These are phyloP conservation scores for Centropus bengalensis DNA, from an alignment of 2,113 vertebrate genomes.

Conservation along the genomic window DNA sequence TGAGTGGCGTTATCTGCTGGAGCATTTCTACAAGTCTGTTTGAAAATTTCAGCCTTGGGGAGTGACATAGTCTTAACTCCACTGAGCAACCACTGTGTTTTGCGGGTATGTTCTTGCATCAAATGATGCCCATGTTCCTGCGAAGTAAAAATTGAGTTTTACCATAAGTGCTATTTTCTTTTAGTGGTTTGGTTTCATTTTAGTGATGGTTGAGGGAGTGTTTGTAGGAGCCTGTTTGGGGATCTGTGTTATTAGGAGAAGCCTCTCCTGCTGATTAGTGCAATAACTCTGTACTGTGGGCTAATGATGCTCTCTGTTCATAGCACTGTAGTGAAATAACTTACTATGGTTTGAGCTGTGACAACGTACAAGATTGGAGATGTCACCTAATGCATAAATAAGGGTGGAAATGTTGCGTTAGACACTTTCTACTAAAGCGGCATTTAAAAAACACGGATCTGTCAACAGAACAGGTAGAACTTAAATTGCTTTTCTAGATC, in stretches of 20 bases:
- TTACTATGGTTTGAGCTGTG: conserved; percentile 37
- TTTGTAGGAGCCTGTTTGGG: conserved; percentile 31
- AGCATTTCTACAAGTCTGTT: not conserved
- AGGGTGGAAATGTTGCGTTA: not conserved
- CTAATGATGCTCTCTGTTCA: not conserved
- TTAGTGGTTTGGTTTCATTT: conserved; percentile 16
- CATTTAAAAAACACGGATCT: conserved; percentile 48
- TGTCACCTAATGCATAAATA: conserved; percentile 21
- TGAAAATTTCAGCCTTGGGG: not conserved
- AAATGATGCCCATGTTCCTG: not conserved
- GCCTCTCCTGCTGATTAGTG: conserved; percentile 37
- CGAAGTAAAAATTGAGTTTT: conserved; percentile 22
- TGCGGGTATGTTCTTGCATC: not conserved
- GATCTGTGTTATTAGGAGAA: conserved; percentile 2
- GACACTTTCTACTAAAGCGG: not conserved
- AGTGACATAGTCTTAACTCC: not conserved
- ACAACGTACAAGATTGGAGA: not conserved
- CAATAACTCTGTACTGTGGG: not conserved
- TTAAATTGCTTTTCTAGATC: conserved; percentile 31
- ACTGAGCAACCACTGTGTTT: not conserved
- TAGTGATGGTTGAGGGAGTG: conserved; percentile 17
- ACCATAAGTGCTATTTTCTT: conserved; percentile 18
- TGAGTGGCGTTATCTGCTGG: not conserved
- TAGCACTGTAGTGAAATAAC: not conserved
- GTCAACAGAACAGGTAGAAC: conserved; percentile 23